Percentiles rank a stretch among this genome's conserved stretches.
phyloP scores from a whole-genome alignment of 2,113 vertebrate genomes.

The Arothron firmamentum region DNA sequence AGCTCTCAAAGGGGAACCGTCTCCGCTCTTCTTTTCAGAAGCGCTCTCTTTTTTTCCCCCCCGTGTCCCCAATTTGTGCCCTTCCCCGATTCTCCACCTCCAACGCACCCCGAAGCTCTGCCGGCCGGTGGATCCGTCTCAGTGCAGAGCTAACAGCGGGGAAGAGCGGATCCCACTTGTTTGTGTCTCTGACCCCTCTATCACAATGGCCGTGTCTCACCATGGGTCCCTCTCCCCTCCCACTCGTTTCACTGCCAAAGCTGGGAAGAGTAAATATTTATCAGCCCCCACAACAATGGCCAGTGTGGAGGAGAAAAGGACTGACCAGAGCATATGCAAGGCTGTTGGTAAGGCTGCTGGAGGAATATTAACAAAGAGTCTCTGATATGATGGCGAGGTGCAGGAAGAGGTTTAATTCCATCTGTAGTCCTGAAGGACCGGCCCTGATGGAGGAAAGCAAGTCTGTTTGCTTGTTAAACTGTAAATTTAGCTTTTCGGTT shows the following conservation, averaged over 20 bases:
- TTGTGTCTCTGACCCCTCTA: slow-evolving; percentile 64
- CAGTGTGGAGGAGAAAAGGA: slow-evolving; percentile 71
- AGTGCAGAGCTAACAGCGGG: slow-evolving; percentile 28
- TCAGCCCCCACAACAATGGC: slow-evolving; percentile 78
- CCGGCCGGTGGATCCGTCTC: slow-evolving; percentile 16
- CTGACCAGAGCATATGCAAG: slow-evolving; percentile 57
- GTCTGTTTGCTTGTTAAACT: background rate
- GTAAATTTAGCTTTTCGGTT: background rate
- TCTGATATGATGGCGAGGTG: background rate
- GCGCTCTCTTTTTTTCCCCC: slow-evolving; percentile 3
- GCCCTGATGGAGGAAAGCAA: background rate
- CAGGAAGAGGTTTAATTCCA: background rate
- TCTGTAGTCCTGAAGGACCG: too few species aligned
- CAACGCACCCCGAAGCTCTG: slow-evolving; percentile 6
- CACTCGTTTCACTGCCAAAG: slow-evolving; percentile 76
- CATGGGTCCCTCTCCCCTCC: slow-evolving; percentile 72
- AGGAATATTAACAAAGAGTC: slow-evolving; percentile 16
- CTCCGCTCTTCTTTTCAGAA: slow-evolving; percentile 21
- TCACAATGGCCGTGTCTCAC: slow-evolving; percentile 40
- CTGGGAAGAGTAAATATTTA: slow-evolving; percentile 93
- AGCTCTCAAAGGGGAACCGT: slow-evolving; percentile 34
- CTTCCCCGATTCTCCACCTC: background rate
- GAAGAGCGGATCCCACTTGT: slow-evolving; percentile 52
- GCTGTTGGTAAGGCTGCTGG: slow-evolving; percentile 19
- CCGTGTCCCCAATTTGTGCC: background rate